These are phyloP conservation scores for Miltochrista miniata DNA, from an alignment of 2,888 invertebrate species.

Conservation along the genomic window DNA sequence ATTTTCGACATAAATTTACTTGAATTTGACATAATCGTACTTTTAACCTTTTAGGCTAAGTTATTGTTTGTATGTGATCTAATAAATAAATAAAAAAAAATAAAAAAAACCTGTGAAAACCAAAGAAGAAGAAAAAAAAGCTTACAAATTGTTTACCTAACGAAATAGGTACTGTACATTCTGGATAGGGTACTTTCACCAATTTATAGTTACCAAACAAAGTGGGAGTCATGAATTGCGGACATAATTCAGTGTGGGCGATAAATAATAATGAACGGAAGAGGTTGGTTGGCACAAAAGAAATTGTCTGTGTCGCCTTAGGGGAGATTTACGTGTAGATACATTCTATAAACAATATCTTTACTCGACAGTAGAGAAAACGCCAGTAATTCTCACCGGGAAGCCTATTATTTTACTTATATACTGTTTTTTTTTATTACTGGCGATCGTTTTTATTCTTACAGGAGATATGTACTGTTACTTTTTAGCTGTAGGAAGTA, in stretches of 20 bases:
- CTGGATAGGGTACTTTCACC: neutral
- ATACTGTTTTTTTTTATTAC: constrained; percentile 15
- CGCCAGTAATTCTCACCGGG: constrained; percentile 44
- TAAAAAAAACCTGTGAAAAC: too few species aligned
- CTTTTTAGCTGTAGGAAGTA: too few species aligned
- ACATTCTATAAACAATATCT: constrained; percentile 40
- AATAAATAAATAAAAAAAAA: too few species aligned
- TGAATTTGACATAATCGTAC: too few species aligned
- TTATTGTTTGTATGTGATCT: too few species aligned
- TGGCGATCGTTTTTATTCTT: constrained; percentile 13
- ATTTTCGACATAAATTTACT: too few species aligned
- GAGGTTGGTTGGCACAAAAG: constrained; percentile 15
- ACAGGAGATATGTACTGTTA: too few species aligned
- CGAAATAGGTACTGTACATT: neutral
- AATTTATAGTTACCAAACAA: constrained; percentile 9
- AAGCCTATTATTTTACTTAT: constrained; percentile 40
- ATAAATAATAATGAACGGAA: constrained; percentile 15
- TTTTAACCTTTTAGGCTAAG: too few species aligned
- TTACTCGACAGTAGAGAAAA: constrained; percentile 40
- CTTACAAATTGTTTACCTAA: constrained; percentile 11
- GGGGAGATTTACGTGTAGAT: constrained; percentile 35
- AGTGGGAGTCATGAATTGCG: constrained; percentile 14
- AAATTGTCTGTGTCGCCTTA: constrained; percentile 24
- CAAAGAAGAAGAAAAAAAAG: too few species aligned
- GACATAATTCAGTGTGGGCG: constrained; percentile 16